Base-by-base conservation (phyloP, 2,113 vertebrate genomes). In the Mesitornis unicolor region DNA sequence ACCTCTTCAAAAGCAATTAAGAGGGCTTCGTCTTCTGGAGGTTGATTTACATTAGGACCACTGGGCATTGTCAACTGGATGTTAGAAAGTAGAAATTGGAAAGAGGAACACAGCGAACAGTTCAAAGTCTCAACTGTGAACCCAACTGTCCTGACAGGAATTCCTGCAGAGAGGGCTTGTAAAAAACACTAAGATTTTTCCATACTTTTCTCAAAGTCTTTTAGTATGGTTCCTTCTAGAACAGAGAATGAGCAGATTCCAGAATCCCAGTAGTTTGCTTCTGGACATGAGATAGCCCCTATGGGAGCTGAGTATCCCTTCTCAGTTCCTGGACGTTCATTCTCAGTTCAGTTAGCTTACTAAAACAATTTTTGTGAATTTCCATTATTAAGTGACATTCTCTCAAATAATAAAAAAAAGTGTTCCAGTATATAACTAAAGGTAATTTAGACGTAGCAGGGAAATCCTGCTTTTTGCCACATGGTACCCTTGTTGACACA, bases 271-370 rank as follows among this genome's bases (percentile, higher is more conserved):
- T 38, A 26, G 26, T 63, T 68, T 63, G 45, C 33, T 60, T 45
- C 53, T 0, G 1, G 54, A n/a, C 0, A 1, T 28, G 29, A 61
- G 15, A 6, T 24, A 0, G 1, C 6, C 31, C 11, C 29, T 33
- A 8, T 20, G 14, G 17, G 38, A 53, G 24, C 6, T 40, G 33
- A 4, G 28, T 64, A 18, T 24, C 16, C 9, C 31, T 26, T n/a
- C n/a, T n/a, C 9, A 51, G 5, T 40, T 83, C 21, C 36, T 28
- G 9, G 20, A 47, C 3, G 0, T 50, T 51, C 6, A 13, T 57
- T 56, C 29, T 50, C 16, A 26, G 11, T 35, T 69, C n/a, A 28
- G 21, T 33, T 50, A 38, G 33, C 13, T 35, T 29, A 69, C 26
- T 13, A 50, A 48, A 77, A 24, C 10, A 22, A 13, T 29, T 78